Percentiles rank a stretch among this genome's conserved stretches.
Evolutionary conservation across 2,797 vertebrate species (phyloP).

Genomic region (Argyrosomus regius): DNA sequence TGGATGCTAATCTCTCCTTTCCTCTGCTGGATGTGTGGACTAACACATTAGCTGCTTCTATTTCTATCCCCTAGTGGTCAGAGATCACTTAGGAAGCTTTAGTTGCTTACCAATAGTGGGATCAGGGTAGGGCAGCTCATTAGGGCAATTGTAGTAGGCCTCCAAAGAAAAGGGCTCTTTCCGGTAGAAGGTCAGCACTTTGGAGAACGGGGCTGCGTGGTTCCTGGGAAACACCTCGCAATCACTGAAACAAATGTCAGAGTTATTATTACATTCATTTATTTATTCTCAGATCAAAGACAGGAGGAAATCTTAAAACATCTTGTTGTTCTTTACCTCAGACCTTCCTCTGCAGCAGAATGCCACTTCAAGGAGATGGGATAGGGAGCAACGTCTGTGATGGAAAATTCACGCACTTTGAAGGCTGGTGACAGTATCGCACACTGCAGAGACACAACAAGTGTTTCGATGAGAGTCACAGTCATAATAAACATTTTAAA

Average conservation of each 20-base stretch:
- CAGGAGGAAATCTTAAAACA: rapidly evolving
- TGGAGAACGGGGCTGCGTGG: conserved; percentile 96
- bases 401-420: conserved; percentile 99
- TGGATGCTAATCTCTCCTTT: background rate
- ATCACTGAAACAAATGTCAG: conserved; percentile 85
- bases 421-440: conserved; percentile 98
- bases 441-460: conserved; percentile 85
- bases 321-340: conserved; percentile 84
- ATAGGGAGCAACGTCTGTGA: conserved; percentile 93
- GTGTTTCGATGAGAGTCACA: conserved; percentile 1
- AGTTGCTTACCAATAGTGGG: conserved; percentile 90
- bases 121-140: conserved; percentile 95
- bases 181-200: conserved; percentile 97
- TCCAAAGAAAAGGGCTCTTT: conserved; percentile 96
- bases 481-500: background rate
- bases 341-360: conserved; percentile 95
- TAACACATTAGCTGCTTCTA: background rate
- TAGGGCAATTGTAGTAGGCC: conserved; percentile 92
- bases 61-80: background rate
- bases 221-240: conserved; percentile 97
- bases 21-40: background rate
- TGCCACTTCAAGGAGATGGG: conserved; percentile 97
- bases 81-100: background rate
- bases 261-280: background rate
- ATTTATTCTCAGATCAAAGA: background rate